Base-by-base conservation (phyloP, 2,797 vertebrate species). In the Bovichtus variegatus region DNA sequence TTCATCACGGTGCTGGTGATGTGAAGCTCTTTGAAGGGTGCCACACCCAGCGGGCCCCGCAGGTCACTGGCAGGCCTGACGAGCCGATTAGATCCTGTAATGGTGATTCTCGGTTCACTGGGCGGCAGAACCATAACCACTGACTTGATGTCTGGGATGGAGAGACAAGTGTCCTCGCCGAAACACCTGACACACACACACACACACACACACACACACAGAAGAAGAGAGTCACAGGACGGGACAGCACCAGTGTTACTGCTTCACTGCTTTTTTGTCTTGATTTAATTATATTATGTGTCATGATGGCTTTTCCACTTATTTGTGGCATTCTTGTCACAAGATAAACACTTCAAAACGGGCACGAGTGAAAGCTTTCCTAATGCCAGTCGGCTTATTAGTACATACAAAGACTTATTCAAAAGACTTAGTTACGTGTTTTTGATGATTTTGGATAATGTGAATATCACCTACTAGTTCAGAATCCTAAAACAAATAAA, bases 121-220 rank as follows among this genome's bases (percentile, higher is more conserved):
- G 98, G 97, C 46, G 96, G 96, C 81, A 98, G 93, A 57, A 99
- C 97, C 95, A 97, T 96, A 75, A 99, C 96, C 47, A 96, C 96
- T 1, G 97, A 96, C 31, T 96, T 97, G 84, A 98, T 90, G 76
- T 98, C 97, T 12, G 97, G 97, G 87, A 99, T 95, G 84, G 93
- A 96, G 87, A 99, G 97, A 91, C 98, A 99, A 38, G 95, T 94
- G 79, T 99, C 98, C 93, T 99, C 98, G 57, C 97, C 97, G 59
- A 98, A 99, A 95, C 98, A 99, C 93, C 98, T 99, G 94, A 59
- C 63, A 61, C 25, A 80, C 64, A 77, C 41, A 71, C 53, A 68
- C 11, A 63, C 53, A 68, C 11, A 63, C 34, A 51, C 23, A 66
- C 43, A 65, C 34, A 51, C 23, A 66, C 58, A 53, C 36, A 62